Base-by-base conservation (phyloP, 2,113 vertebrate genomes). In the Thalassarche chlororhynchos region DNA sequence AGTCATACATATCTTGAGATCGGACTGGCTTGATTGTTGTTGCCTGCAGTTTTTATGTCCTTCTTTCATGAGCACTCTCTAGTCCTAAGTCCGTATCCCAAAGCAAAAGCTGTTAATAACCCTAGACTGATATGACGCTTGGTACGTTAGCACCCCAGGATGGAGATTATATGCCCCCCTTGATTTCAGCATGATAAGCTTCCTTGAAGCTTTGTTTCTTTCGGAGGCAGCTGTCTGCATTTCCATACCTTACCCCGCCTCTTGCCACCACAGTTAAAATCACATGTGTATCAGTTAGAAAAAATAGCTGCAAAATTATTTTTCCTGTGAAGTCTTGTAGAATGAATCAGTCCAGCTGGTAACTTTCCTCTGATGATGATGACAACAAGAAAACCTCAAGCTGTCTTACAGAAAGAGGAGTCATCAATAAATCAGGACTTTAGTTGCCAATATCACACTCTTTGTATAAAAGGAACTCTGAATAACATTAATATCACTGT, bases 151-250 rank as follows among this genome's bases (percentile, higher is more conserved):
- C 66, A 89, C 42, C 60, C 76, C 51, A 64, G 84, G 84, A 89
- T 44, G 47, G 74, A 85, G 94, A 95, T 87, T 91, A 91, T 87
- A 65, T 18, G 34, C 40, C 29, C 61, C 79, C 81, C 81, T 68
- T 49, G 61, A 89, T 87, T 96, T 79, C 87, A 96, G 69, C 81
- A 76, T 25, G n/a, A 86, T 87, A 94, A 96, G 84, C 74, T 95
- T 94, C 90, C 95, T 79, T 61, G 62, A 89, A 93, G 87, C 84
- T 94, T 94, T 87, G 81, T 94, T 93, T 96, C 93, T 81, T 96
- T 91, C 57, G 57, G 77, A 93, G 31, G 90, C 87, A 91, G 81
- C 96, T 93, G 92, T 34, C 79, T 87, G 61, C 61, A 85, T 96
- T 96, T 97, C 84, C 84, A 76, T 93, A 85, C 84, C 90, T 72